Evolutionary conservation across 2,113 vertebrate genomes (phyloP).

Genomic region (Azemiops feae): DNA sequence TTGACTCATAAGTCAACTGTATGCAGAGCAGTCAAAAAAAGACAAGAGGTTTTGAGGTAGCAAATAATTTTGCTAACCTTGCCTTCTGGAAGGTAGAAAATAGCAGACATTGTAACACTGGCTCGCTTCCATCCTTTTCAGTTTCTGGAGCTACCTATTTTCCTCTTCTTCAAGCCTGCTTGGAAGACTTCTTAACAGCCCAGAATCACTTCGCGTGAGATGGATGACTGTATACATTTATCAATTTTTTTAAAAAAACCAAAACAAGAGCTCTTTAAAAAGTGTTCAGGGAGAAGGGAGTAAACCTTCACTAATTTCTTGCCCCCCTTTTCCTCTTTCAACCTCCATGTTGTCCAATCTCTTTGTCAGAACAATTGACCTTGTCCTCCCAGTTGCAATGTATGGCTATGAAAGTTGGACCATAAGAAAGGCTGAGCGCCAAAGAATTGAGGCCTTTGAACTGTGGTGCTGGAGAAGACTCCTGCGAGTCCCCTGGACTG

Average conservation of each 20-base stretch:
- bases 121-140: background rate
- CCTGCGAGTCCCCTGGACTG: too few species aligned
- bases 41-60: rapidly evolving
- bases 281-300: background rate
- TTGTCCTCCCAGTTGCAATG: too few species aligned
- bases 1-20: background rate
- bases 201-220: background rate
- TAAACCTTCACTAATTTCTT: background rate
- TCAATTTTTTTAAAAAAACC: background rate
- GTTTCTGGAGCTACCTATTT: background rate
- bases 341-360: background rate
- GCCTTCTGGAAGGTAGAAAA: background rate
- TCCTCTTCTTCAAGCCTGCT: rapidly evolving
- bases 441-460: too few species aligned
- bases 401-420: too few species aligned
- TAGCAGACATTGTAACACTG: background rate
- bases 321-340: background rate
- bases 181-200: slow-evolving; percentile 1
- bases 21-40: rapidly evolving
- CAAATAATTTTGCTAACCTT: background rate
- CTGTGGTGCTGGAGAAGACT: too few species aligned
- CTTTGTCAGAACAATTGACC: background rate
- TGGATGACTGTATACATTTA: background rate
- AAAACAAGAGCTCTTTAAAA: background rate
- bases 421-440: too few species aligned